Evolutionary conservation across 1,140 invertebrate species (phyloP).

Genomic region (Nebria ingens): DNA sequence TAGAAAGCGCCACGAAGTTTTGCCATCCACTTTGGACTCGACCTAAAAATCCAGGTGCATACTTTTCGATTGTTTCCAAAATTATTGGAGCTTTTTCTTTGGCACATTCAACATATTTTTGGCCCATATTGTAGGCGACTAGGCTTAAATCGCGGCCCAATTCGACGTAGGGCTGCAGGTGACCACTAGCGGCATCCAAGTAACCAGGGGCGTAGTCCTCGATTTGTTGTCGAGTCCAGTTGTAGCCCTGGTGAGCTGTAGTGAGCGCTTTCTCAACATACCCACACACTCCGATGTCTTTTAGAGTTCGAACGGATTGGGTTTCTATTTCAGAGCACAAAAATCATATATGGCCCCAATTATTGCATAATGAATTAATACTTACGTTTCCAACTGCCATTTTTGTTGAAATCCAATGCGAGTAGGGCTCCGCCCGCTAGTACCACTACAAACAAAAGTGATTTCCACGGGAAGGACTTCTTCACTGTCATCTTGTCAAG

Average conservation of each 20-base stretch:
- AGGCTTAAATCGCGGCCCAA: conserved; percentile 44
- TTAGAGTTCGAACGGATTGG: conserved; percentile 35
- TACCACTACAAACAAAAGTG: conserved; percentile 16
- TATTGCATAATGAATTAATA: conserved; percentile 16
- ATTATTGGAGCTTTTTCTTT: conserved; percentile 51
- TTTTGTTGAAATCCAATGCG: conserved; percentile 21
- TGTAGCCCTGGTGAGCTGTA: conserved; percentile 41
- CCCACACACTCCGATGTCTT: conserved; percentile 46
- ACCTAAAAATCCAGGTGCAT: conserved; percentile 54
- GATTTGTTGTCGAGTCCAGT: conserved; percentile 47
- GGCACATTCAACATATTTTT: conserved; percentile 41
- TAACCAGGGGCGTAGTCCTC: conserved; percentile 56
- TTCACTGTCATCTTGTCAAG: conserved; percentile 23
- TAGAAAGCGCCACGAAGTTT: conserved; percentile 26
- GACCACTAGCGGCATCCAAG: conserved; percentile 42
- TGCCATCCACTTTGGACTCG: conserved; percentile 39
- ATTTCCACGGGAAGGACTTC: conserved; percentile 21
- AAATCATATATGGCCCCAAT: too few species aligned
- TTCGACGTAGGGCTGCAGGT: conserved; percentile 47
- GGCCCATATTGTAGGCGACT: conserved; percentile 43
- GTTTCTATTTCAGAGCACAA: conserved; percentile 4
- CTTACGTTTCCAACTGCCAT: conserved; percentile 22
- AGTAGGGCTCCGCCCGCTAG: conserved; percentile 18
- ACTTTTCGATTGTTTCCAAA: conserved; percentile 49
- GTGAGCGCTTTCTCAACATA: conserved; percentile 49